phyloP scores from a whole-genome alignment of 2,113 vertebrate species.

The Stegastes partitus region DNA sequence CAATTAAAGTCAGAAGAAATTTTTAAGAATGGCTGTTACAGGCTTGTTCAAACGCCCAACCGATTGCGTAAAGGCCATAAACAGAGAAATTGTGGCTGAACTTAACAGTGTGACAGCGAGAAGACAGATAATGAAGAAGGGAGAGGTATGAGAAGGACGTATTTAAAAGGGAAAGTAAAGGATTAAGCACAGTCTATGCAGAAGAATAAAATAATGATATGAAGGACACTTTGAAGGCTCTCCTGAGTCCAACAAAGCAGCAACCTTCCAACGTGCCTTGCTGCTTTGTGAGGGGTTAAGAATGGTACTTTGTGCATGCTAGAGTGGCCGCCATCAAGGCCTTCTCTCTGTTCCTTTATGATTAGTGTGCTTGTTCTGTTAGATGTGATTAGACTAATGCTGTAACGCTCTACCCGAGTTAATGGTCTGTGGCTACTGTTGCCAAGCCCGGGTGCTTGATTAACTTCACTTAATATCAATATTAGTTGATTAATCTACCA shows the following conservation, averaged over 20 bases:
- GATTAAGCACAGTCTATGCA: conserved; percentile 21
- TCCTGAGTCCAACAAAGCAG: conserved; percentile 26
- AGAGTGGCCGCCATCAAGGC: conserved; percentile 41
- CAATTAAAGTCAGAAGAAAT: conserved; percentile 38
- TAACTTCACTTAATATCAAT: conserved; percentile 71
- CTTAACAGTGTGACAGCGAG: neutral
- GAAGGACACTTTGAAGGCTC: conserved; percentile 45
- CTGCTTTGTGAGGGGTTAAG: conserved; percentile 37
- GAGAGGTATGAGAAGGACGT: neutral
- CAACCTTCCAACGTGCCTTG: conserved; percentile 4
- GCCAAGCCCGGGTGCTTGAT: conserved; percentile 62
- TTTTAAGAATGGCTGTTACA: conserved; percentile 33
- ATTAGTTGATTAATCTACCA: conserved; percentile 76
- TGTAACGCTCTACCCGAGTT: conserved; percentile 52
- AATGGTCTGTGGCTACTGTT: conserved; percentile 70
- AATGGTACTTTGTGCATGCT: conserved; percentile 33
- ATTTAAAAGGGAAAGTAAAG: conserved; percentile 30
- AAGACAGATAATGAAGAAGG: conserved; percentile 7
- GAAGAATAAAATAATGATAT: conserved; percentile 14
- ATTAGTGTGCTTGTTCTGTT: conserved; percentile 63
- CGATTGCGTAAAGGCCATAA: conserved; percentile 41
- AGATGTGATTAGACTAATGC: conserved; percentile 59
- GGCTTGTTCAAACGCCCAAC: conserved; percentile 37
- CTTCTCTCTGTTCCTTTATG: conserved; percentile 42
- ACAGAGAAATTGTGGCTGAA: neutral